Conservation (phyloP, 2,797 vertebrate species). For the Acanthurus lineatus region DNA sequence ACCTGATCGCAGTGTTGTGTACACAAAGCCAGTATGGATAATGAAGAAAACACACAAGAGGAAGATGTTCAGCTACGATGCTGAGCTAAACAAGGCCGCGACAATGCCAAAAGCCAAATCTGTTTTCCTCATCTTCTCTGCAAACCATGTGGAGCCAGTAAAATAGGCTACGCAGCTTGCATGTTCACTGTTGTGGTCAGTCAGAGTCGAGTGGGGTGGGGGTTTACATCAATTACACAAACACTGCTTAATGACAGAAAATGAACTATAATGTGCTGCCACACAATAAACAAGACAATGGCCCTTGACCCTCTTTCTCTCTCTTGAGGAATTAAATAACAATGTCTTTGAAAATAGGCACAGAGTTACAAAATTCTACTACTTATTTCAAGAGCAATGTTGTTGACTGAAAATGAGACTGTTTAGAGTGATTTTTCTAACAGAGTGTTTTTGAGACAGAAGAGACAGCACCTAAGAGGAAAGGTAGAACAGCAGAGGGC, state of each 20-base stretch:
- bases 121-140: slow-evolving; percentile 72
- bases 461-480: neutral
- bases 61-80: slow-evolving; percentile 50
- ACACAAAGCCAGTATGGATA: slow-evolving; percentile 49
- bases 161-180: slow-evolving; percentile 35
- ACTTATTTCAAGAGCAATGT: neutral
- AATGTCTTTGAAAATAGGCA: slow-evolving; percentile 6
- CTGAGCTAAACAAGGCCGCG: slow-evolving; percentile 56
- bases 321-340: slow-evolving; percentile 25
- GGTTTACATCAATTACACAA: slow-evolving; percentile 70
- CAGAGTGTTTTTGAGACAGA: neutral
- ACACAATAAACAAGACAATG: slow-evolving; percentile 69
- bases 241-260: slow-evolving; percentile 71
- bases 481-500: slow-evolving; percentile 9
- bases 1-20: slow-evolving; percentile 34
- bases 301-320: slow-evolving; percentile 56
- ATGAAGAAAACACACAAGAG: slow-evolving; percentile 74
- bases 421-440: neutral
- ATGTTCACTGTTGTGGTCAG: slow-evolving; percentile 44
- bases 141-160: slow-evolving; percentile 54
- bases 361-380: neutral
- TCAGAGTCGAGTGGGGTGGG: slow-evolving; percentile 39
- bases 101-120: slow-evolving; percentile 71
- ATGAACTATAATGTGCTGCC: slow-evolving; percentile 75
- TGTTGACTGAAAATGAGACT: slow-evolving; percentile 1